Base-by-base conservation (phyloP, 2,888 invertebrate species). In the Pyrocoelia pectoralis region DNA sequence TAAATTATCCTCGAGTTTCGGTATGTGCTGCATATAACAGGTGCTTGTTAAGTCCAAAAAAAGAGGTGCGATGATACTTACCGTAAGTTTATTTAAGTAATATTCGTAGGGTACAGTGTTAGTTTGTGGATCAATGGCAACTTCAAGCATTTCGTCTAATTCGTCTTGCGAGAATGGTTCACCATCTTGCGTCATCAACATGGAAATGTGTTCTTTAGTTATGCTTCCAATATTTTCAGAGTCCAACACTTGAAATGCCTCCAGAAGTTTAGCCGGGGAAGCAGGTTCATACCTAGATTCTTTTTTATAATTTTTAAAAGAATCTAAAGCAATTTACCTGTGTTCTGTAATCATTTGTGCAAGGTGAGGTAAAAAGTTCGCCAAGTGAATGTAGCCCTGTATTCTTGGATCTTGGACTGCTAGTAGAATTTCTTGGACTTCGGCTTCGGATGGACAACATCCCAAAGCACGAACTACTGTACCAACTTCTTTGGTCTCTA, bases 151-250 rank as follows among this genome's bases (percentile, higher is more conserved):
- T 82, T 97, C 96, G 61, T 95, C 94, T 56, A 94, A 84, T 83
- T 97, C 97, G 78, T 97, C 95, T 82, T 90, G 88, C 1, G 91
- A 90, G 74, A 97, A 96, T 0, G 93, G 92, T 79, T 97, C 97
- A 0, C 97, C 97, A 77, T 94, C 91, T 81, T 95, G 92, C 76
- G 91, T 88, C 87, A 97, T 90, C 12, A 91, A 85, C 72, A 90
- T 89, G 8, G 89, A 85, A 68, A 97, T 86, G 68, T 88, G 86
- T 17, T 93, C 92, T 76, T 87, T 90, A 2, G 90, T 88, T 15
- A 97, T 82, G 73, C 84, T 92, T 0, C 95, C 95, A 54, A 87
- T 88, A n/a, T 87, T 86, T 62, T 94, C 91, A 1, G 85, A 83
- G 81, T 97, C 97, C 61, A 97, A 84, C 9, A 91, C 88, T 67